These are phyloP conservation scores for Tetrapedia diversipes DNA, from an alignment of 2,888 invertebrate species.

Conservation along the genomic window DNA sequence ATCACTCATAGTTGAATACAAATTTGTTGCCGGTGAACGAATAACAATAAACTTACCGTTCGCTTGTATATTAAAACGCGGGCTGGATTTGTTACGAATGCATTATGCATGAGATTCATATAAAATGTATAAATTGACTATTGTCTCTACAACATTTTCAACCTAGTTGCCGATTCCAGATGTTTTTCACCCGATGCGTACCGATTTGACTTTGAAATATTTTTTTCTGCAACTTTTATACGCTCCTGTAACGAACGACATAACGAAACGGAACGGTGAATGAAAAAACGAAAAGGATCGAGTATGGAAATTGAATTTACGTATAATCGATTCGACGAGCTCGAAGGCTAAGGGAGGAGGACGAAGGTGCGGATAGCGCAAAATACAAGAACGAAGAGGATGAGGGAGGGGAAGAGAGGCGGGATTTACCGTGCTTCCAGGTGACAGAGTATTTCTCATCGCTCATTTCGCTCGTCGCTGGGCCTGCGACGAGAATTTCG, in stretches of 20 bases:
- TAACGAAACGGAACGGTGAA: background rate
- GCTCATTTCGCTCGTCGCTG: no score
- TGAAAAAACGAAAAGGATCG: constrained; percentile 1
- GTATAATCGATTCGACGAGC: constrained; percentile 26
- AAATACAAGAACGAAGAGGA: background rate
- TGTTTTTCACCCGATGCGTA: background rate
- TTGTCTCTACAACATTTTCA: background rate
- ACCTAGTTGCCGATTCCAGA: background rate
- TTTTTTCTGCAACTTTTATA: background rate
- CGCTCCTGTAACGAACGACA: background rate
- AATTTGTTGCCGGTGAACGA: background rate
- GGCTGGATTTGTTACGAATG: background rate
- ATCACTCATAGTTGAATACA: no score
- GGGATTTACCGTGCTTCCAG: constrained; percentile 36
- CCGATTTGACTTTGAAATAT: constrained; percentile 2
- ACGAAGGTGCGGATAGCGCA: constrained; percentile 2
- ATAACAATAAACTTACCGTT: background rate
- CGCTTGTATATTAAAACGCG: background rate
- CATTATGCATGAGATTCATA: background rate
- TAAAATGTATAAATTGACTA: background rate
- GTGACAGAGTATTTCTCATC: constrained; percentile 49
- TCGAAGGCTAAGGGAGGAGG: background rate
- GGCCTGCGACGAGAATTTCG: no score
- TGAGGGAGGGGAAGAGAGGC: background rate
- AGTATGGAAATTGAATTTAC: constrained; percentile 23